phyloP scores from a whole-genome alignment of 2,888 invertebrate species.

The Harpalus rubripes region DNA sequence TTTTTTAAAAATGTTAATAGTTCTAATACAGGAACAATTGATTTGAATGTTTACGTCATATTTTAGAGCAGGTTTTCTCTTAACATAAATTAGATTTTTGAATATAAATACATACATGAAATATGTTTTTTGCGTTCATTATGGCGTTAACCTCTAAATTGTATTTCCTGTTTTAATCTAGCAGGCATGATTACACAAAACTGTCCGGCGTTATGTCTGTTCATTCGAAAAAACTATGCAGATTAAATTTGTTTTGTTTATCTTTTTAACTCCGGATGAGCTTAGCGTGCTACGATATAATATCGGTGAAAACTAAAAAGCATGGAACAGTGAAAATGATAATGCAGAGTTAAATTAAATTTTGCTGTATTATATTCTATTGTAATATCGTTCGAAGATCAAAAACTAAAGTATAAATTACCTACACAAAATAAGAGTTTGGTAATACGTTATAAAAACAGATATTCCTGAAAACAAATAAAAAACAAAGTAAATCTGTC shows the following conservation, averaged over 20 bases:
- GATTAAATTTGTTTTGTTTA: conserved; percentile 33
- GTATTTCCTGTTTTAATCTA: conserved; percentile 28
- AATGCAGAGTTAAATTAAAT: too few species aligned
- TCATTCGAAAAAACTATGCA: conserved; percentile 16
- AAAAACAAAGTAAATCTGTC: too few species aligned
- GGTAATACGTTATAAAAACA: too few species aligned
- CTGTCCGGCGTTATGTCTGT: conserved; percentile 20
- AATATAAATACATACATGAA: not conserved
- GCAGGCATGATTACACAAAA: conserved; percentile 1
- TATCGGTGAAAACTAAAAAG: conserved; percentile 1
- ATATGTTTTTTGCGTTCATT: not conserved
- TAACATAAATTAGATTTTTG: not conserved
- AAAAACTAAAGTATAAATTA: too few species aligned
- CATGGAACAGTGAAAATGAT: not conserved
- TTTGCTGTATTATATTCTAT: too few species aligned
- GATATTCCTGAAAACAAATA: too few species aligned
- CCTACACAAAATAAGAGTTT: too few species aligned
- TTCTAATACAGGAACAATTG: too few species aligned
- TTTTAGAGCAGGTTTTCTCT: too few species aligned
- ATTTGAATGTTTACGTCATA: too few species aligned
- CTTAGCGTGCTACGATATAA: not conserved
- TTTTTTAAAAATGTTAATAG: too few species aligned
- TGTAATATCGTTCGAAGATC: too few species aligned
- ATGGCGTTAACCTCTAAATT: conserved; percentile 14
- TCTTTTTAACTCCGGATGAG: conserved; percentile 30